Evolutionary conservation across 2,113 vertebrate genomes (phyloP), one percentile per base, ranked within the genome.

Genomic region (Scomber japonicus): DNA sequence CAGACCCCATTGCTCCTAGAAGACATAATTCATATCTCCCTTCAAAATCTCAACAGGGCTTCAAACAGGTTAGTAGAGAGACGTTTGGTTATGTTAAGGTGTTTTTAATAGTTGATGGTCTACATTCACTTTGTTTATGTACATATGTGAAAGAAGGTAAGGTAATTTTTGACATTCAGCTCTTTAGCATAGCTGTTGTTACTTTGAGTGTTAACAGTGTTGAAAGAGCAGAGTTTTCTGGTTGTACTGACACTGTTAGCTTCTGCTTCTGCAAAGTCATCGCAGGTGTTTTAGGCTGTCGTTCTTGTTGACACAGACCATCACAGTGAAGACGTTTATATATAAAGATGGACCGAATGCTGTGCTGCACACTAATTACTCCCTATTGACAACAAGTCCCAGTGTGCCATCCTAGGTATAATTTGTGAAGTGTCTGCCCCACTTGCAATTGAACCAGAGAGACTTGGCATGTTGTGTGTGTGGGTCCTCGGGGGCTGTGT

Each of bases 361-460:
- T 65, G 12, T 30, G 63, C 51, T 64, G 65, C 35, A 27, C 50
- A 31, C 60, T 83, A 77, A 86, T 80, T 88, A 71, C 73, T 84
- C 75, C 62, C 81, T 62, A 67, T 65, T 78, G 71, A 76, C 69
- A 50, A 45, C 35, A 27, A 40, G 46, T 79, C 60, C 59, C 19
- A 3, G 44, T 53, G 74, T 50, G 9, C 57, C 24, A 51, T 57
- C 44, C 21, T 19, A 40, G 45, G 50, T 78, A 40, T 49, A 5
- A 67, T 71, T 78, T 79, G 27, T 75, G 55, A 69, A 59, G 75
- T 49, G 55, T 83, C 35, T 72, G 56, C 72, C 45, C 17, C 62
- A 51, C 56, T 55, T 56, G n/a, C 54, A 75, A 49, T 16, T 49
- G 67, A 84, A 61, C 35, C 67, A 27, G 21, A 72, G 67, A 49